A percentile compares a stretch with the other conserved stretches of the same genome.
phyloP scores from a whole-genome alignment of 2,888 invertebrate genomes.

The Mesodorylaimus sp. region DNA sequence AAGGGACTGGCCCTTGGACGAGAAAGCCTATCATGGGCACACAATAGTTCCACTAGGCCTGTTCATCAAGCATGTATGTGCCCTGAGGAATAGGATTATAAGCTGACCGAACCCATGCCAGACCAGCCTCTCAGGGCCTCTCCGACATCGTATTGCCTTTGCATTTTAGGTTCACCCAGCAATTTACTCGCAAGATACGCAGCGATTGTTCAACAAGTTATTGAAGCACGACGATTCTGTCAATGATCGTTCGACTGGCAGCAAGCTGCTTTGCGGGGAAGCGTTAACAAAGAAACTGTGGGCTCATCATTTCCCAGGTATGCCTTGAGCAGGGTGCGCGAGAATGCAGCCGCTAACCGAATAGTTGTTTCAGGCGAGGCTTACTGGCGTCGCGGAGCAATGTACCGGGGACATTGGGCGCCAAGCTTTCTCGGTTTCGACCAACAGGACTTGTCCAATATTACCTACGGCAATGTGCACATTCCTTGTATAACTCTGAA shows the following conservation, averaged over 20 bases:
- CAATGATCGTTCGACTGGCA: slow-evolving; percentile 33
- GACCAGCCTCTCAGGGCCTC: too few species aligned
- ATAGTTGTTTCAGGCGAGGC: slow-evolving; percentile 24
- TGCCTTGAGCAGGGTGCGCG: too few species aligned
- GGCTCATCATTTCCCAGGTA: slow-evolving; percentile 28
- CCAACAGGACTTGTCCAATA: slow-evolving; percentile 22
- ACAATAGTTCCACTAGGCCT: background rate
- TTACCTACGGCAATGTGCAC: slow-evolving; percentile 22
- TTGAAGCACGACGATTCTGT: slow-evolving; percentile 37
- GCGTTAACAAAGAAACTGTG: slow-evolving; percentile 34
- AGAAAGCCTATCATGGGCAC: background rate
- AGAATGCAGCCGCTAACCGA: too few species aligned
- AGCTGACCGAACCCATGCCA: too few species aligned
- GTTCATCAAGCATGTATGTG: background rate
- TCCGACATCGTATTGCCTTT: too few species aligned
- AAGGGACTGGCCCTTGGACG: too few species aligned
- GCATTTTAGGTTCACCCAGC: slow-evolving; percentile 23
- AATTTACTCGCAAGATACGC: slow-evolving; percentile 13
- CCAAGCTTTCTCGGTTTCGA: slow-evolving; percentile 31
- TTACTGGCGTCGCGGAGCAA: slow-evolving; percentile 32
- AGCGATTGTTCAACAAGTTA: slow-evolving; percentile 21
- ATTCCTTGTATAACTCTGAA: slow-evolving; percentile 29
- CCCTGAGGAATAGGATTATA: too few species aligned
- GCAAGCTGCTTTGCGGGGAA: slow-evolving; percentile 34
- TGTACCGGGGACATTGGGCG: slow-evolving; percentile 36